Conservation (phyloP, 2,797 vertebrate species). For the Tragelaphus eurycerus region DNA sequence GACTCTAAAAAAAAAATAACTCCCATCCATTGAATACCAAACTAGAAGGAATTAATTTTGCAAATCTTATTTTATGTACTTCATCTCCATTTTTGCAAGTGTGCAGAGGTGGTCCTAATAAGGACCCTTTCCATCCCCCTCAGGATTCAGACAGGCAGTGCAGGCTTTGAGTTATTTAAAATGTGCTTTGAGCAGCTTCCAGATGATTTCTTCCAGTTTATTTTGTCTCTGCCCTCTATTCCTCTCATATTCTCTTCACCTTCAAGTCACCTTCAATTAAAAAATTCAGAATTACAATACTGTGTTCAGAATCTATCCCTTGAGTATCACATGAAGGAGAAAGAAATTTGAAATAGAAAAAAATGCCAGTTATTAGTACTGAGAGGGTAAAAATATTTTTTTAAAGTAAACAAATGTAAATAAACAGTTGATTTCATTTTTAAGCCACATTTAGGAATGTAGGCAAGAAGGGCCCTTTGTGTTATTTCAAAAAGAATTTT, state of each 20-base stretch:
- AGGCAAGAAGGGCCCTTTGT: background rate
- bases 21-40: background rate
- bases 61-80: background rate
- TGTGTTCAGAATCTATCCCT: background rate
- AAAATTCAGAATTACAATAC: background rate
- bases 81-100: background rate
- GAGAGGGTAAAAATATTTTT: background rate
- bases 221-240: background rate
- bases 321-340: background rate
- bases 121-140: accelerated
- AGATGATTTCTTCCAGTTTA: background rate
- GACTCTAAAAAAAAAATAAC: background rate
- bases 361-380: background rate
- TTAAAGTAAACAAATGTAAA: background rate
- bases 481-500: background rate
- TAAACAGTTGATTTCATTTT: background rate
- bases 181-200: background rate
- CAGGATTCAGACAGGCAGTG: accelerated
- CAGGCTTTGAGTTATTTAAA: background rate
- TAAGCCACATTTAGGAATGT: background rate
- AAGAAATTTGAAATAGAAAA: background rate
- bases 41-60: background rate
- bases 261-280: background rate
- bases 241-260: background rate
- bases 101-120: background rate